Evolutionary conservation across 1,140 invertebrate species (phyloP).

Genomic region (Belonocnema kinseyi): DNA sequence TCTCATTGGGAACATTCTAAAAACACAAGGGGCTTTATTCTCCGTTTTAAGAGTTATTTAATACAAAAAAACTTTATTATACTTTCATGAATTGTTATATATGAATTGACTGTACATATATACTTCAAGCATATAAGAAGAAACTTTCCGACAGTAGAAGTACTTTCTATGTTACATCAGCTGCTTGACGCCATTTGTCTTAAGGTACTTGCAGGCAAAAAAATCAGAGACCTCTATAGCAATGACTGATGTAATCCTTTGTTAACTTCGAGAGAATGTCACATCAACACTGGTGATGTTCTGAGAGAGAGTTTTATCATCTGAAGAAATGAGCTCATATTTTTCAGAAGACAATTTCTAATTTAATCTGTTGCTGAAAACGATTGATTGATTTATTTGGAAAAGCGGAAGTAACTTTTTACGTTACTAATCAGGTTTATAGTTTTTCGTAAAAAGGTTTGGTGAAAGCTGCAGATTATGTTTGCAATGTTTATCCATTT

Average conservation of each 20-base stretch:
- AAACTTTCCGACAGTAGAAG: conserved; percentile 29
- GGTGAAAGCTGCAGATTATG: not conserved
- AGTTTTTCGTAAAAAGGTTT: not conserved
- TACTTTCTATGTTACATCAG: conserved; percentile 31
- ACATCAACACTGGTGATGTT: conserved; percentile 26
- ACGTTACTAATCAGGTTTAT: conserved; percentile 3
- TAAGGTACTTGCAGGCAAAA: conserved; percentile 28
- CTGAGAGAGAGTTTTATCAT: conserved; percentile 15
- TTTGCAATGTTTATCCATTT: not conserved
- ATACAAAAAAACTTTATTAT: too few species aligned
- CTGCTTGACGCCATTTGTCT: conserved; percentile 29
- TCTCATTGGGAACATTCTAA: too few species aligned
- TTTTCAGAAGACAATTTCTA: not conserved
- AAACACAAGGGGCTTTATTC: too few species aligned
- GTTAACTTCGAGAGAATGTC: conserved; percentile 27
- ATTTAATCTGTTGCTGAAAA: not conserved
- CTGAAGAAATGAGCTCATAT: not conserved
- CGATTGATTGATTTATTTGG: not conserved
- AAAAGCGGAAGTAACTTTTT: not conserved
- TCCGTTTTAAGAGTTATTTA: too few species aligned
- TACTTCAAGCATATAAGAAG: conserved; percentile 2
- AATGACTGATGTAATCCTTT: conserved; percentile 25
- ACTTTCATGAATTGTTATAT: not conserved
- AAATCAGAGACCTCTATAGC: conserved; percentile 22
- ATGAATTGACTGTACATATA: not conserved